These are phyloP conservation scores for Tyria jacobaeae DNA, from an alignment of 2,888 invertebrate species.

Conservation along the genomic window DNA sequence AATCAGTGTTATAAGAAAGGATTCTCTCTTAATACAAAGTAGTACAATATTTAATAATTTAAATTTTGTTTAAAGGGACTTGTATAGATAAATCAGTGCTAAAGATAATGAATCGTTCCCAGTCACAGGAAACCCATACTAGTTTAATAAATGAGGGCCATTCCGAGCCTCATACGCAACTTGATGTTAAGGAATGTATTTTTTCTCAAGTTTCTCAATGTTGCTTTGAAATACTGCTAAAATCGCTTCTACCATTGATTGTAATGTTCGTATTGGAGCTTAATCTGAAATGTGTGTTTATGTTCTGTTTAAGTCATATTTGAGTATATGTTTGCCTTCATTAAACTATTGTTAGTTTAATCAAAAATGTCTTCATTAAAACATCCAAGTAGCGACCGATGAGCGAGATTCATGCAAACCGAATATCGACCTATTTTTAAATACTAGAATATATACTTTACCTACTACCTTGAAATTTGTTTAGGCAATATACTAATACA, in stretches of 20 bases:
- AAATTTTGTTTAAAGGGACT: background rate
- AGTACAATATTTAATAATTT: background rate
- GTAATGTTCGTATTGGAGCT: too few relatives aligned
- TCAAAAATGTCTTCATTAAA: too few relatives aligned
- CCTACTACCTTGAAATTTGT: too few relatives aligned
- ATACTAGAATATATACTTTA: too few relatives aligned
- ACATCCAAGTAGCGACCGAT: too few relatives aligned
- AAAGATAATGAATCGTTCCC: background rate
- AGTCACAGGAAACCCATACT: background rate
- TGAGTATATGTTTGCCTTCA: too few relatives aligned
- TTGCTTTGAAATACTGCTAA: background rate
- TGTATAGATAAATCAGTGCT: background rate
- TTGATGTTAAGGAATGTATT: background rate
- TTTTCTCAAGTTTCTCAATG: background rate
- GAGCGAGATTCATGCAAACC: too few relatives aligned
- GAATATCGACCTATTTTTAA: too few relatives aligned
- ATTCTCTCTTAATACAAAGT: background rate
- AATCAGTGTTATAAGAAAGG: slow-evolving; percentile 12
- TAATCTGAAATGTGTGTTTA: too few relatives aligned
- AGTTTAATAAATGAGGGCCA: slow-evolving; percentile 1
- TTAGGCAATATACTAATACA: too few relatives aligned
- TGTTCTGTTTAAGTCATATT: too few relatives aligned
- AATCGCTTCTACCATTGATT: background rate
- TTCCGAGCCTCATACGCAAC: background rate
- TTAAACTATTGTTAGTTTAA: too few relatives aligned